Conservation (phyloP, 2,888 invertebrate species). For the Rhopalosiphum nymphaeae region DNA sequence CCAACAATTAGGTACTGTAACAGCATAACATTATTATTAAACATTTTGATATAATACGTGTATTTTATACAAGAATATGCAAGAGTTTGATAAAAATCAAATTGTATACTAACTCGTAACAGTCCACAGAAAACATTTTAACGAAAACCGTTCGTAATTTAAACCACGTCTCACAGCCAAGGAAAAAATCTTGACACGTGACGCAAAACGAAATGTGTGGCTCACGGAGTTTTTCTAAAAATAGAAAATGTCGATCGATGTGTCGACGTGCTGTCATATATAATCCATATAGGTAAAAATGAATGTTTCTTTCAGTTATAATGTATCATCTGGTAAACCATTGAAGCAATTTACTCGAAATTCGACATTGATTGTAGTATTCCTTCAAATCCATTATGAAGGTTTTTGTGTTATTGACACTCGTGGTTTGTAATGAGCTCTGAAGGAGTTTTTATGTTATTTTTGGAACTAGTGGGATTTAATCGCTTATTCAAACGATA, state of each 20-base stretch:
- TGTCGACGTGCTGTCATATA: not conserved
- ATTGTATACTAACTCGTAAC: not conserved
- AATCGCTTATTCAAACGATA: too few species aligned
- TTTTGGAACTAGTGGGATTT: not conserved
- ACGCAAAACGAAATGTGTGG: not conserved
- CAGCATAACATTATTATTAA: not conserved
- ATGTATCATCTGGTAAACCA: not conserved
- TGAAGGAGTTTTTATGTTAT: not conserved
- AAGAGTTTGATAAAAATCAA: not conserved
- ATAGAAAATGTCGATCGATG: not conserved
- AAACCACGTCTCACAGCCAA: not conserved
- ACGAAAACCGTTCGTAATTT: not conserved
- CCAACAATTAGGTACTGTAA: not conserved
- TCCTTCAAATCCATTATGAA: not conserved
- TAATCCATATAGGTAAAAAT: not conserved
- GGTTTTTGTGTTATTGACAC: not conserved
- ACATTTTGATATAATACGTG: not conserved
- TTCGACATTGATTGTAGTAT: not conserved
- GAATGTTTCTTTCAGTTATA: not conserved
- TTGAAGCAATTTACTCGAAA: not conserved
- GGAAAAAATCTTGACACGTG: not conserved
- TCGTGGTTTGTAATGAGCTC: too few species aligned
- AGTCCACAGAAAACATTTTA: too few species aligned
- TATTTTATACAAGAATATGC: not conserved
- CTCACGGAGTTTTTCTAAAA: not conserved